phyloP scores from a whole-genome alignment of 2,797 vertebrate genomes.

The Neostethus bicornis region DNA sequence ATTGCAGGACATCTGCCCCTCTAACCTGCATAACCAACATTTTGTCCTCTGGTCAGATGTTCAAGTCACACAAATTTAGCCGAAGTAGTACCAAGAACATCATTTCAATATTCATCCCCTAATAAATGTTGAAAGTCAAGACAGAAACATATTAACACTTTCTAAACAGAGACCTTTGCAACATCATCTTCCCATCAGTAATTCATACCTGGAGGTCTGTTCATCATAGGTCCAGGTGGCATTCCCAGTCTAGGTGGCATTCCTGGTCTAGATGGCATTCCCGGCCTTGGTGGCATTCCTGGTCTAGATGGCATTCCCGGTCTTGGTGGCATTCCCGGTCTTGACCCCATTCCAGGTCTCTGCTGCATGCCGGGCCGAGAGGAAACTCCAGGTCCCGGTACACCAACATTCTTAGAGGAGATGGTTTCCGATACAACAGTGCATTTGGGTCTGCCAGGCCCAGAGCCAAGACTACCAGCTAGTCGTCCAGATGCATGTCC shows the following conservation, averaged over 20 bases:
- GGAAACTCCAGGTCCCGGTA: conserved; percentile 59
- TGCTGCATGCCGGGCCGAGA: conserved; percentile 73
- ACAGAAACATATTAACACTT: no score
- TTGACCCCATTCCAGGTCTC: conserved; percentile 78
- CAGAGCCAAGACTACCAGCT: conserved; percentile 46
- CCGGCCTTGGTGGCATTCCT: conserved; percentile 71
- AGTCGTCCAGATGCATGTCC: conserved; percentile 47
- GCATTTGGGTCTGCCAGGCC: conserved; percentile 86
- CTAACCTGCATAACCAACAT: no score
- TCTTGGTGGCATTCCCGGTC: conserved; percentile 52
- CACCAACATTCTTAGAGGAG: conserved; percentile 90
- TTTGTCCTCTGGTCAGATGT: no score
- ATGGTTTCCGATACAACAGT: conserved; percentile 97
- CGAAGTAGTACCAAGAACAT: no score
- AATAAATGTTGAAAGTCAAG: no score
- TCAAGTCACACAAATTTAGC: no score
- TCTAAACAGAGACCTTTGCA: not conserved
- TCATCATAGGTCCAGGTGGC: conserved; percentile 57
- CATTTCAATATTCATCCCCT: no score
- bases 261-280: conserved; percentile 76
- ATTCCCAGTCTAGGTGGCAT: conserved; percentile 64
- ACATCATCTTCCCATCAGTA: not conserved
- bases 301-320: no score
- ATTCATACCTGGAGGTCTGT: conserved; percentile 82
- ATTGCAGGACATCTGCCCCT: no score